Percentiles rank a stretch among this genome's conserved stretches.
phyloP scores from a whole-genome alignment of 2,113 vertebrate genomes.

The Butorides virescens region DNA sequence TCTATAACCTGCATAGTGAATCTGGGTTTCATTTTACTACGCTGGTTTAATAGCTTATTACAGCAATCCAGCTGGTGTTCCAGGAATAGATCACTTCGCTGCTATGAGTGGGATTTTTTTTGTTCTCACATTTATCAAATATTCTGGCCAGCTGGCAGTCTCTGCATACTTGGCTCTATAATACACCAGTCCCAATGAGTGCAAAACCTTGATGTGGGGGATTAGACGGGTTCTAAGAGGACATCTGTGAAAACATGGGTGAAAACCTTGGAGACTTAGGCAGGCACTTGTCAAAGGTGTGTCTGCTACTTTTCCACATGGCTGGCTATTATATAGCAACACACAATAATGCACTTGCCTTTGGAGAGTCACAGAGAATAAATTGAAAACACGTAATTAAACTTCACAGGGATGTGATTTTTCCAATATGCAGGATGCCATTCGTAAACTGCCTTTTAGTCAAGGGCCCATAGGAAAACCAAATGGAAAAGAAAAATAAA shows the following conservation, averaged over 20 bases:
- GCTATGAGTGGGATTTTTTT: constrained; percentile 25
- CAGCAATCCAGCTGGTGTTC: constrained; percentile 52
- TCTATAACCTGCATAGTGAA: neutral
- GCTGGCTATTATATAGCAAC: constrained; percentile 11
- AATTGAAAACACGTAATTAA: constrained; percentile 8
- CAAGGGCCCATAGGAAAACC: neutral
- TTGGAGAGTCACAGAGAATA: neutral
- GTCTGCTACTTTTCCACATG: constrained; percentile 8
- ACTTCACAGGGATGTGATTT: neutral
- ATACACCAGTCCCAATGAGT: neutral
- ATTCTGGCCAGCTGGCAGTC: constrained; percentile 54
- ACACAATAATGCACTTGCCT: neutral
- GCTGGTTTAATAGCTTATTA: constrained; percentile 29
- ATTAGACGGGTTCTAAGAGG: neutral
- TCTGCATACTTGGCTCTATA: neutral
- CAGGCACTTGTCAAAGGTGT: constrained; percentile 12
- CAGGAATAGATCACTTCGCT: constrained; percentile 46
- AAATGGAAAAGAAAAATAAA: neutral
- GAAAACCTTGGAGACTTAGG: neutral
- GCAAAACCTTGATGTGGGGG: constrained; percentile 41
- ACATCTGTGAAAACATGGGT: constrained; percentile 48
- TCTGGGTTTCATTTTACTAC: constrained; percentile 47
- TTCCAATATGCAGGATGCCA: neutral
- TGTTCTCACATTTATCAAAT: constrained; percentile 34
- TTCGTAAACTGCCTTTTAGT: neutral